Evolutionary conservation across 2,113 vertebrate genomes (phyloP), one percentile per base, ranked within the genome.

Genomic region (Porphyrio hochstetteri): DNA sequence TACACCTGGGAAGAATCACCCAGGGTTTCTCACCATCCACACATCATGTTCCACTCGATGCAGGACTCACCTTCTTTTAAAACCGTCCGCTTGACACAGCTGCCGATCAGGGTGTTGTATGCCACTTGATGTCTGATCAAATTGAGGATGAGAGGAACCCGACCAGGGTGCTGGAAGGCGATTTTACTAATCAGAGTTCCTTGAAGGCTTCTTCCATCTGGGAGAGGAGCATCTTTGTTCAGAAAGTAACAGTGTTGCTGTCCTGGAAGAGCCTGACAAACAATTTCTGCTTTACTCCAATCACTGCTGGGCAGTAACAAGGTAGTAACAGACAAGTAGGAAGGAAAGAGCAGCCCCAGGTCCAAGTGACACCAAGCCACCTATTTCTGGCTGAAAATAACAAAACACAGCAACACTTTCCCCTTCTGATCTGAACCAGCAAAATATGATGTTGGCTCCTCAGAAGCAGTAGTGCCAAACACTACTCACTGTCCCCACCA

Each of bases 201-300:
- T 95, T 99, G 99, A 40, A 99, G 98, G 91, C 98, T 99, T 44
- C 97, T 98, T 18, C 99, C 99, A 35, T 99, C 99, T 74, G 99
- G 99, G 89, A 99, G 98, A 24, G 99, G 99, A 59, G 99, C 99
- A 76, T 99, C 99, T 35, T 99, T 99, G 86, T 99, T 99, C 74
- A 99, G 98, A 96, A 99, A 99, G 97, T 99, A 99, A 97, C 99
- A 99, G 95, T 99, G 99, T 96, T 99, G 99, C 97, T 99, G 99
- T 86, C 99, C 99, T 92, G 99, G 99, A 96, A 99, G 98, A 89
- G 99, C 98, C 99, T 99, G 95, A 52, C 33, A 92, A 88, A 94
- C 80, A 95, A 82, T 42, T 31, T 63, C 82, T 82, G 91, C 79
- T 82, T 72, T 75, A 94, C 48, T 28, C 38, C 63, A 60, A 5